Evolutionary conservation across 2,113 vertebrate genomes (phyloP).

Genomic region (Daphoenositta chrysoptera): DNA sequence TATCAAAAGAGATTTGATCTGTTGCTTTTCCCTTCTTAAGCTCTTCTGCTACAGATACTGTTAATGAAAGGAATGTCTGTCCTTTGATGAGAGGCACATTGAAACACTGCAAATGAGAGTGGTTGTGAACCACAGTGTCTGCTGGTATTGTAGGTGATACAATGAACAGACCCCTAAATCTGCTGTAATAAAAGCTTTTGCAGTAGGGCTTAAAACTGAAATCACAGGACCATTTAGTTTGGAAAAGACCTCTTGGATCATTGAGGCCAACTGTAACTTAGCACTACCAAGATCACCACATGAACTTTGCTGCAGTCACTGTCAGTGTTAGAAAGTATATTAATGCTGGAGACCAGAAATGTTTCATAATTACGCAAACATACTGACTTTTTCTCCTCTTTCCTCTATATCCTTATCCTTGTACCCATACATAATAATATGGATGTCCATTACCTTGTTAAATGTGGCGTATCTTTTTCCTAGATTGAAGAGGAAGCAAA

Average conservation of each 20-base stretch:
- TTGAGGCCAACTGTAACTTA: fast-evolving
- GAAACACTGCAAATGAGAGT: not conserved
- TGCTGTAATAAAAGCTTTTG: not conserved
- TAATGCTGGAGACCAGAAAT: not conserved
- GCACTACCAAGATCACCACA: not conserved
- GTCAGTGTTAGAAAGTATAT: not conserved
- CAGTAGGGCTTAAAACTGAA: not conserved
- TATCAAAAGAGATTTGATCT: not conserved
- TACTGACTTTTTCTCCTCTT: not conserved
- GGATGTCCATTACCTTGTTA: not conserved
- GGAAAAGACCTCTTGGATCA: not conserved
- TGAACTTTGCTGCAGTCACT: not conserved
- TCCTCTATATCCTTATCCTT: not conserved
- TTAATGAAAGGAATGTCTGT: not conserved
- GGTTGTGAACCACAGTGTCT: not conserved
- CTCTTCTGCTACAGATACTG: not conserved
- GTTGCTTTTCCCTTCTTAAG: not conserved
- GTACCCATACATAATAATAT: not conserved
- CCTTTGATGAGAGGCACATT: not conserved
- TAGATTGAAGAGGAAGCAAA: conserved; percentile 92
- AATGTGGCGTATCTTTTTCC: not conserved
- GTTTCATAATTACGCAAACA: not conserved
- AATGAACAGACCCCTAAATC: not conserved
- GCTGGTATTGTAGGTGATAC: not conserved
- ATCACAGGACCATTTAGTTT: not conserved